These are phyloP conservation scores for Elgonia sp. DNA, from an alignment of 2,888 invertebrate genomes.

Conservation along the genomic window DNA sequence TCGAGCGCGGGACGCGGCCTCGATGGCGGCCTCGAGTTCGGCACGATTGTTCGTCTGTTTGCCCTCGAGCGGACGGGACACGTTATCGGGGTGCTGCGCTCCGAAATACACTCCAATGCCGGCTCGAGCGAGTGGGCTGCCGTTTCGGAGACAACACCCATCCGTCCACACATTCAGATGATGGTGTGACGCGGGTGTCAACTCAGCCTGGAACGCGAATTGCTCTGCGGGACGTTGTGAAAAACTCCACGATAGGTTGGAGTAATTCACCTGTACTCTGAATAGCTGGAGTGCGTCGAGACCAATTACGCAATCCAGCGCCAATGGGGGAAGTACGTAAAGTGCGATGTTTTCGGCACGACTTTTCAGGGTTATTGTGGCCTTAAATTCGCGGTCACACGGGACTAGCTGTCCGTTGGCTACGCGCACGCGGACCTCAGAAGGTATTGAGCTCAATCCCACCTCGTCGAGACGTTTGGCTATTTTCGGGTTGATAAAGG, in stretches of 20 bases:
- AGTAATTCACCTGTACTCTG: neutral
- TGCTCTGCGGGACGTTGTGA: neutral
- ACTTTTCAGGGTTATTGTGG: neutral
- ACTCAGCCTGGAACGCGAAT: neutral
- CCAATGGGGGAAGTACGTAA: neutral
- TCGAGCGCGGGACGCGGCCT: neutral
- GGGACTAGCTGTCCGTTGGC: neutral
- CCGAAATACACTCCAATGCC: neutral
- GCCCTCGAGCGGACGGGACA: neutral
- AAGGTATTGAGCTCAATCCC: neutral
- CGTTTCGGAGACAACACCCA: neutral
- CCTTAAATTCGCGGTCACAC: neutral
- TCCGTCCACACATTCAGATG: neutral
- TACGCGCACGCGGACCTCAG: neutral
- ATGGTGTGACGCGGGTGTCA: neutral
- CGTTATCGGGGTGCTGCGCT: neutral
- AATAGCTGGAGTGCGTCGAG: neutral
- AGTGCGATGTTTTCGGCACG: neutral
- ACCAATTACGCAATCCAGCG: neutral
- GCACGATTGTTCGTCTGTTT: neutral
- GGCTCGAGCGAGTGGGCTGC: neutral
- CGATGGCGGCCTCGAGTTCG: neutral
- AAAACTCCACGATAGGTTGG: neutral
- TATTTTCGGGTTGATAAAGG: neutral
- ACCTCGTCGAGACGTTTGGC: neutral